Percentiles rank a stretch among this genome's conserved stretches.
Conservation (phyloP, 2,797 vertebrate species). For the Avahi laniger region DNA sequence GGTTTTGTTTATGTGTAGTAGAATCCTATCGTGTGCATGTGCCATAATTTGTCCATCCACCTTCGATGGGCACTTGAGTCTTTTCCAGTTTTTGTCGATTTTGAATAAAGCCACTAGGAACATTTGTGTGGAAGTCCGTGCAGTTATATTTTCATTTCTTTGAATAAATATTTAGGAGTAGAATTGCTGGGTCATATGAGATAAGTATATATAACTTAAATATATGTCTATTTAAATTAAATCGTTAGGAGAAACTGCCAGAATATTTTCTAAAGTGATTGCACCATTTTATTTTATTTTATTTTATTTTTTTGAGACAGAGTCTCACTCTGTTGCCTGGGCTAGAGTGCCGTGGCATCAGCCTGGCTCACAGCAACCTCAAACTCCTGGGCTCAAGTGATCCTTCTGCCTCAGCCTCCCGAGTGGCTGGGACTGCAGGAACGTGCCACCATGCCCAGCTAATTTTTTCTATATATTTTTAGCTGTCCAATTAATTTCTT, state of each 20-base stretch:
- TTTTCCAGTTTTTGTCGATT: not conserved
- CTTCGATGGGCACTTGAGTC: not conserved
- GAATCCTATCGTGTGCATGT: fast-evolving
- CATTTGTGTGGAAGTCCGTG: too few species aligned
- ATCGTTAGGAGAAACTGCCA: not conserved
- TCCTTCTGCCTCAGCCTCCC: too few species aligned
- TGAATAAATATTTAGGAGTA: not conserved
- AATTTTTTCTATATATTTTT: too few species aligned
- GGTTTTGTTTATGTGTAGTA: not conserved
- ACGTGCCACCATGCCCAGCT: too few species aligned
- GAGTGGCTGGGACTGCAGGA: too few species aligned
- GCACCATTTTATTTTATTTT: too few species aligned
- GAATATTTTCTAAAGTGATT: not conserved
- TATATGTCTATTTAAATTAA: not conserved
- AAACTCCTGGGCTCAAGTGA: too few species aligned
- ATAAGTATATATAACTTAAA: not conserved
- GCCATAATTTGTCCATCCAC: fast-evolving
- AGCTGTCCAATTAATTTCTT: too few species aligned
- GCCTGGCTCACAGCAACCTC: too few species aligned
- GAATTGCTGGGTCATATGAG: not conserved
- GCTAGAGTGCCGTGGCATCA: too few species aligned
- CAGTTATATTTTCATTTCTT: not conserved
- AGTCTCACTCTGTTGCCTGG: too few species aligned
- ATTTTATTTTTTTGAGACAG: too few species aligned
- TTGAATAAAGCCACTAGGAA: not conserved